Evolutionary conservation across 2,113 vertebrate genomes (phyloP).

Genomic region (Lonchura striata): DNA sequence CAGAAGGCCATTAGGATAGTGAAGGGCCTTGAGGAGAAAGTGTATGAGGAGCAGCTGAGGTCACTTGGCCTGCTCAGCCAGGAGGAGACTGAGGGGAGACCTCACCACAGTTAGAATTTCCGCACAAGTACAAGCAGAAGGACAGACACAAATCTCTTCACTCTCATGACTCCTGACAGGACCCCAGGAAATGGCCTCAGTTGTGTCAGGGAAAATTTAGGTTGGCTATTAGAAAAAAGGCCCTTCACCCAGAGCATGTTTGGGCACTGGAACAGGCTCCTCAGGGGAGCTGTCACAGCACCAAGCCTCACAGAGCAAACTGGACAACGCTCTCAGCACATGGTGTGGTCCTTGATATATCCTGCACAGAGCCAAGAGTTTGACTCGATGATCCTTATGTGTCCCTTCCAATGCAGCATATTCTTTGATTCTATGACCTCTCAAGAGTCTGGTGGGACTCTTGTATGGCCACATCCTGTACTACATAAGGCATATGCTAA

Average conservation of each 20-base stretch:
- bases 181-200: not conserved
- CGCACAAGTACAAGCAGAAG: not conserved
- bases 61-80: not conserved
- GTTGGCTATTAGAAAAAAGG: not conserved
- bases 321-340: not conserved
- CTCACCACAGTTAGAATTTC: not conserved
- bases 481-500: not conserved
- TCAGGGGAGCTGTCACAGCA: not conserved
- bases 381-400: not conserved
- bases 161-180: not conserved
- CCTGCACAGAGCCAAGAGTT: not conserved
- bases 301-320: not conserved
- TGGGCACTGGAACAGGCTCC: not conserved
- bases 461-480: not conserved
- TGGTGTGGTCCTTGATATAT: not conserved
- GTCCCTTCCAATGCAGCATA: not conserved
- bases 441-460: not conserved
- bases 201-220: not conserved
- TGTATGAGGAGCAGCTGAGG: rapidly evolving
- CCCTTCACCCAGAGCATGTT: not conserved
- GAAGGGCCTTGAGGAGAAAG: not conserved
- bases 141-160: not conserved
- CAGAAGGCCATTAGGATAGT: not conserved
- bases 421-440: not conserved
- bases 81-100: not conserved